Evolutionary conservation across 2,888 invertebrate genomes (phyloP), one percentile per base, ranked within the genome.

Genomic region (Leucophora obtusa): DNA sequence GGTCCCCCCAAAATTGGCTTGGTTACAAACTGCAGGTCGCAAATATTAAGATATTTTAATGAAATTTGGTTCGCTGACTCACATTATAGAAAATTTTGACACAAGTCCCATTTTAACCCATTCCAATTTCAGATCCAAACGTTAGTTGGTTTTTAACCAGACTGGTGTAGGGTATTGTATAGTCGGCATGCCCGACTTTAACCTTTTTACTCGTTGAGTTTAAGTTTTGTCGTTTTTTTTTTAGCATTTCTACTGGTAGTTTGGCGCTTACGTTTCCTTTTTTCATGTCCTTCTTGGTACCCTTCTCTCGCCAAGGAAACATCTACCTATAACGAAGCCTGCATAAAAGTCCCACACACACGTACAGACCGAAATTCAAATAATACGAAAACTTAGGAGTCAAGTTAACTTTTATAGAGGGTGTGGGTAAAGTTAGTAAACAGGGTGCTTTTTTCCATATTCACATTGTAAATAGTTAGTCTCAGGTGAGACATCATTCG

Each of bases 401-500:
- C 33, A 62, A 50, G 28, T 60, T 65, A 17, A 60, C 8, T 66
- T 79, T 59, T 21, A 53, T 43, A n/a, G 56, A 59, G 33, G 11
- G 58, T 63, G 68, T 63, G 59, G 47, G 69, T 62, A 63, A 47
- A 28, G 54, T 51, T 65, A 51, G 71, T 58, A 7, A 51, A 78
- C 47, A 28, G 73, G 78, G 72, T 71, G 60, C 62, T 73, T 71
- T 78, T 70, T 14, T 38, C 18, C 53, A 53, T 33, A 17, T n/a
- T 15, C 50, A 21, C 50, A 9, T 6, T 28, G 28, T 28, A 1
- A 10, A 62, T 15, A 24, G 11, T 4, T 54, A 59, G 38, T 62
- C 74, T 75, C 74, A 78, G 69, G 80, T 82, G 77, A 69, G 65
- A 82, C 78, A 82, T 80, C 77, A 80, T 66, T 75, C 58, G 63